Conservation (phyloP, 2,797 vertebrate species). For the Pantherophis vulpinus region DNA sequence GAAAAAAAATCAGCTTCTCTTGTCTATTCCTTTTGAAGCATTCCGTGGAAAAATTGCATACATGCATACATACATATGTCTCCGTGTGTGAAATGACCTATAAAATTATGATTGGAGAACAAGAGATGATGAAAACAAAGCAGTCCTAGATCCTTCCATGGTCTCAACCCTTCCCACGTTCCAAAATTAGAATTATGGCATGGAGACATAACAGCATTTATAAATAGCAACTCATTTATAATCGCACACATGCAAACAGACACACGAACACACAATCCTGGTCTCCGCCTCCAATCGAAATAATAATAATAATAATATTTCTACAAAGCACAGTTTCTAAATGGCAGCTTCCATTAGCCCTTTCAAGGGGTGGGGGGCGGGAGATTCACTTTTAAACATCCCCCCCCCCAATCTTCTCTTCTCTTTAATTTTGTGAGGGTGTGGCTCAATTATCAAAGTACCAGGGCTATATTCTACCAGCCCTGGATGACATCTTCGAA, state of each 20-base stretch:
- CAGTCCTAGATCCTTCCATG: slow-evolving; percentile 21
- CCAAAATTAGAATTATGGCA: neutral
- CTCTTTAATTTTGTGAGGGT: slow-evolving; percentile 9
- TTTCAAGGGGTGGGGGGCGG: neutral
- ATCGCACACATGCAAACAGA: neutral
- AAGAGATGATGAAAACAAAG: slow-evolving; percentile 18
- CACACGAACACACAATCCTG: neutral
- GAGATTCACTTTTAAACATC: neutral
- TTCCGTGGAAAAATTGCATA: slow-evolving; percentile 28
- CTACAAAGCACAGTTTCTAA: slow-evolving; percentile 24
- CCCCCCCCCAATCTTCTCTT: slow-evolving; percentile 41
- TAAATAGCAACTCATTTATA: slow-evolving; percentile 4
- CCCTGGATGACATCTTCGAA: too few species aligned
- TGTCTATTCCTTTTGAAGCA: neutral
- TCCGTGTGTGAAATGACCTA: neutral
- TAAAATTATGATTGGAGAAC: neutral
- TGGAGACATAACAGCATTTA: neutral
- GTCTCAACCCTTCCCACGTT: too few species aligned
- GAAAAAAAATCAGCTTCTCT: too few species aligned
- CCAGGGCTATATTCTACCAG: slow-evolving; percentile 43
- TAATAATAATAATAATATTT: neutral
- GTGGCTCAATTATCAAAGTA: slow-evolving; percentile 60
- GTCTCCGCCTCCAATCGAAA: slow-evolving; percentile 29
- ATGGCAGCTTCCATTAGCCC: neutral
- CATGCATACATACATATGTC: neutral